Percentiles rank a stretch among this genome's conserved stretches.
phyloP scores from a whole-genome alignment of 2,797 vertebrate species.

The Peromyscus melanophrys region DNA sequence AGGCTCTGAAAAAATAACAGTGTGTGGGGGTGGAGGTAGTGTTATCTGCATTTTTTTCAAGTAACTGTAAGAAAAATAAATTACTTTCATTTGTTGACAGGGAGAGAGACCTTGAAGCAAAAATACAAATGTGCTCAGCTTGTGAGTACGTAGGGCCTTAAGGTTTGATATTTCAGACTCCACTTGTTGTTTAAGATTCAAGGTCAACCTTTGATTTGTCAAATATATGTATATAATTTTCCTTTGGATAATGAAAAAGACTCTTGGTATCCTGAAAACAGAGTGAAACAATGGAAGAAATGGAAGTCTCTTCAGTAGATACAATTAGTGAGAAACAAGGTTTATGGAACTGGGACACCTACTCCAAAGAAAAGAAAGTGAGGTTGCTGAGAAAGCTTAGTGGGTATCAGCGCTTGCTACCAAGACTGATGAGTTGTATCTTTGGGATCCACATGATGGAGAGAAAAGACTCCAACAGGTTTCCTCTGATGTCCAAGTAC shows the following conservation, averaged over 20 bases:
- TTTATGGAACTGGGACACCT: background rate
- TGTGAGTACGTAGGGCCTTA: constrained; percentile 72
- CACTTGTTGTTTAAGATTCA: constrained; percentile 70
- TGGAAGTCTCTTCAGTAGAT: background rate
- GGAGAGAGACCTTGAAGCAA: constrained; percentile 76
- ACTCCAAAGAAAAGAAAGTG: constrained; percentile 45
- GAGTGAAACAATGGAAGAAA: background rate
- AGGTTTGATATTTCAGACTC: constrained; percentile 73
- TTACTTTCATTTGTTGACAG: constrained; percentile 72
- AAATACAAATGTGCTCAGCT: constrained; percentile 79
- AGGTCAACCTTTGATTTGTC: constrained; percentile 74
- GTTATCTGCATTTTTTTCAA: constrained; percentile 69
- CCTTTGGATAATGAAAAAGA: constrained; percentile 46
- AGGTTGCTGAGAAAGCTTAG: background rate
- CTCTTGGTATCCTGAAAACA: background rate
- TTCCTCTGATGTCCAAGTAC: background rate
- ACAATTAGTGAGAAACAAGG: constrained; percentile 26
- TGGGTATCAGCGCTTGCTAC: no score
- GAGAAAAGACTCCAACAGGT: no score
- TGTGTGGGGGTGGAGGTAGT: background rate
- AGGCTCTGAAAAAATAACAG: constrained; percentile 64
- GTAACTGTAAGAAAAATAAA: constrained; percentile 82
- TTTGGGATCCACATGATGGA: background rate
- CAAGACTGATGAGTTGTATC: background rate
- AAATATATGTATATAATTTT: background rate